These are phyloP conservation scores for Amiota minor DNA, from an alignment of 2,888 invertebrate species.

Conservation along the genomic window DNA sequence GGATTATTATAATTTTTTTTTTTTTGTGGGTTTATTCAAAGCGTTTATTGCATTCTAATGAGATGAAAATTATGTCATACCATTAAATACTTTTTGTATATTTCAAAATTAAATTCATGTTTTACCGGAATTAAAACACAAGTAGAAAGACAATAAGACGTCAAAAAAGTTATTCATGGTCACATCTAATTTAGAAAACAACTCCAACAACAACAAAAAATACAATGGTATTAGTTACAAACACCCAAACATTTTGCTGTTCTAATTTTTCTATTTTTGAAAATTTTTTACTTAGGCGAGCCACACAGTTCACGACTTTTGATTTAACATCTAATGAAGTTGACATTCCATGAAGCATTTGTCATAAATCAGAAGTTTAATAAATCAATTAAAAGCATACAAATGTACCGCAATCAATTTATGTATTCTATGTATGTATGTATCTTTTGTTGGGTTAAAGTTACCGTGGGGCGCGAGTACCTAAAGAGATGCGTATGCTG, in stretches of 20 bases:
- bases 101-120: slow-evolving; percentile 19
- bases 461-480: not conserved
- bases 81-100: not conserved
- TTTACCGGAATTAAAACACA: slow-evolving; percentile 17
- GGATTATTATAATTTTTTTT: too few species aligned
- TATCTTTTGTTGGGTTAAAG: not conserved
- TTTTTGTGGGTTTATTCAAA: too few species aligned
- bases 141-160: not conserved
- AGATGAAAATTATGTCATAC: slow-evolving; percentile 21
- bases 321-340: not conserved
- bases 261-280: not conserved
- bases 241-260: not conserved
- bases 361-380: slow-evolving; percentile 19
- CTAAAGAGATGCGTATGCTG: not conserved
- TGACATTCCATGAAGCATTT: not conserved
- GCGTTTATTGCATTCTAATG: not conserved
- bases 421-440: too few species aligned
- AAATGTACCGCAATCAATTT: not conserved
- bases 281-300: not conserved
- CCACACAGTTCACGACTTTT: not conserved
- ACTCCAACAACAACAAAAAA: not conserved
- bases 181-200: slow-evolving; percentile 3
- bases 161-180: slow-evolving; percentile 10
- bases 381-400: slow-evolving; percentile 13
- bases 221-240: too few species aligned